Conservation (phyloP, 2,888 invertebrate species). For the Lissocephala sabroskyi region DNA sequence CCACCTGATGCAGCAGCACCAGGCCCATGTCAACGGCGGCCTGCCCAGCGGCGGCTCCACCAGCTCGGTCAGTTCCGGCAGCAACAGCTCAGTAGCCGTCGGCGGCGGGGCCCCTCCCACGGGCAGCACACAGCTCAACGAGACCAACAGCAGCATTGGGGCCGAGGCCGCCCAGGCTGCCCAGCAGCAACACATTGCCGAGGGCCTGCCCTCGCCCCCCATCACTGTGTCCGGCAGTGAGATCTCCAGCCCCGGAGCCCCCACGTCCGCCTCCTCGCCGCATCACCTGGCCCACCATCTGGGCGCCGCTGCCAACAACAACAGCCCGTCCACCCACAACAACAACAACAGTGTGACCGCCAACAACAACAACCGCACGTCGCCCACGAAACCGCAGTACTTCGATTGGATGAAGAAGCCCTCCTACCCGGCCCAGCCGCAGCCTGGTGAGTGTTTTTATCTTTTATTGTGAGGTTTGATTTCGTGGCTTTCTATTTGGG, state of each 20-base stretch:
- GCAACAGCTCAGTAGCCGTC: constrained; percentile 43
- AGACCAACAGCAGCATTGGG: constrained; percentile 50
- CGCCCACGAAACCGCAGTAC: constrained; percentile 82
- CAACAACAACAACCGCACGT: constrained; percentile 69
- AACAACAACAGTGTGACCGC: constrained; percentile 37
- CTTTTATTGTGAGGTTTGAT: too few relatives aligned
- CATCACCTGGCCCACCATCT: constrained; percentile 69
- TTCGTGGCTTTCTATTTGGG: not conserved
- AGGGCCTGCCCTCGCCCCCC: constrained; percentile 75
- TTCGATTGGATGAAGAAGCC: constrained; percentile 96
- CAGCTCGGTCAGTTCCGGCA: constrained; percentile 64
- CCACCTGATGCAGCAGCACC: constrained; percentile 57
- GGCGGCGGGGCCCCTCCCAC: constrained; percentile 20
- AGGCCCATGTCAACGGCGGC: constrained; percentile 36
- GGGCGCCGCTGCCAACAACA: constrained; percentile 72
- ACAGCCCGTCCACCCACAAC: constrained; percentile 46
- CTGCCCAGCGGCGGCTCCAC: constrained; percentile 30
- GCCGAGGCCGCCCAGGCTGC: constrained; percentile 27
- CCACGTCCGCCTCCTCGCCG: constrained; percentile 69
- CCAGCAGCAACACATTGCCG: constrained; percentile 56
- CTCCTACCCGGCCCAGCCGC: constrained; percentile 87
- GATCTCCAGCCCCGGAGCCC: constrained; percentile 76
- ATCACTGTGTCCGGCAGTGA: constrained; percentile 76
- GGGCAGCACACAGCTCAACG: constrained; percentile 52
- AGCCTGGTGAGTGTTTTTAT: constrained; percentile 88